Evolutionary conservation across 2,797 vertebrate species (phyloP), one percentile per base, ranked within the genome.

Genomic region (Chloroceryle inda): DNA sequence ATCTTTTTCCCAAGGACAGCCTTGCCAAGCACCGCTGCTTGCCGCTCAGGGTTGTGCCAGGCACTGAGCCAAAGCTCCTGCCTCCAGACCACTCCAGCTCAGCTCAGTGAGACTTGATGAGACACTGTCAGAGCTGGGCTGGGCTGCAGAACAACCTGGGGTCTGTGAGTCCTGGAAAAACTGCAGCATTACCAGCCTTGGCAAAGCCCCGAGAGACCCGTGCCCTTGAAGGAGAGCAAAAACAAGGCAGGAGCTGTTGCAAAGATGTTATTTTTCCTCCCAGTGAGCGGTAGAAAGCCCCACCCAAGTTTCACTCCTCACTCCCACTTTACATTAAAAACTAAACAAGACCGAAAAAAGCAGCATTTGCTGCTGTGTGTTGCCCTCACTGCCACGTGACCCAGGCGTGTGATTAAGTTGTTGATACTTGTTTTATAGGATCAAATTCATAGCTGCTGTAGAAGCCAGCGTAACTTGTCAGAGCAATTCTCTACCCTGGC

Each of bases 391-490:
- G 66, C 94, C 84, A 86, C n/a, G 89, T 96, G 96, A 96, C 85
- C 77, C 6, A 42, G 31, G 38, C 96, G 96, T 80, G 97, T 96
- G 97, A 97, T 91, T 76, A 49, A 72, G 89, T 17, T 95, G 96
- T 67, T 90, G 88, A 45, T 94, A 76, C 94, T 95, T 91, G 88
- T 91, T 95, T 95, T 88, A 91, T 82, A 95, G 95, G 95, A 95
- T 95, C 91, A 64, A 86, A 95, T 95, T 94, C 67, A 49, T 76
- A 59, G 92, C 50, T 92, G 91, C 92, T 89, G 85, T 66, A 75
- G 79, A 52, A 96, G 93, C 80, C 90, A 78, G 91, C 7, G 74
- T 72, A 88, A 92, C 97, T 95, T 75, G 94, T 90, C 93, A 21
- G 81, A 66, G 93, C 96, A 95, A 96, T 90, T 87, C 83, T 82